A percentile compares a stretch with the other conserved stretches of the same genome.
Conservation (phyloP, 2,113 vertebrate species). For the Cheirogaleus medius region DNA sequence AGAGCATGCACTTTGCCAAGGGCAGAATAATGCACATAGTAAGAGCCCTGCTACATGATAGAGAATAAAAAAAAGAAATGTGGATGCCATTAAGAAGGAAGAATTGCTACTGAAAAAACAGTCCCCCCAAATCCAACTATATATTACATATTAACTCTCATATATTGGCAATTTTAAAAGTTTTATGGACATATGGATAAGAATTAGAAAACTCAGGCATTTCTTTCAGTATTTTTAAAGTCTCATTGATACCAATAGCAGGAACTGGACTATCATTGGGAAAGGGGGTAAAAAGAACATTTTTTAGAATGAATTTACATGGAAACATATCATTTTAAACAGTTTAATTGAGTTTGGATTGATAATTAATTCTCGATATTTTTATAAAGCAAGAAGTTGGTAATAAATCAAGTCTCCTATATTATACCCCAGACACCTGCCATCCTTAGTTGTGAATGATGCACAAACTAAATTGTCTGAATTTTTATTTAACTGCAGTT, state of each 20-base stretch:
- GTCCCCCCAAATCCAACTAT: neutral
- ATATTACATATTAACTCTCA: neutral
- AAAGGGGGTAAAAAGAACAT: neutral
- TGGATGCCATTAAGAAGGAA: neutral
- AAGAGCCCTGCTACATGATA: accelerated
- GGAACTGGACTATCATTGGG: neutral
- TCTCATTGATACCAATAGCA: neutral
- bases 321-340: conserved; percentile 30
- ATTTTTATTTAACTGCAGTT: conserved; percentile 52
- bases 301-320: neutral
- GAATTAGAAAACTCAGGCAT: neutral
- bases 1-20: neutral
- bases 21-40: neutral
- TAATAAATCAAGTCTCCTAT: conserved; percentile 23
- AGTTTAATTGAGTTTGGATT: neutral
- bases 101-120: neutral
- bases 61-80: neutral
- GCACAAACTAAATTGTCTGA: neutral
- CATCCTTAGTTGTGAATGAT: conserved; percentile 8
- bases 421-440: neutral
- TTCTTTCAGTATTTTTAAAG: neutral
- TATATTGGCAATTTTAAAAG: neutral
- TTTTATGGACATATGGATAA: neutral
- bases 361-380: conserved; percentile 55
- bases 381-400: conserved; percentile 1